phyloP scores from a whole-genome alignment of 2,888 invertebrate genomes.

The Adineta ricciae region DNA sequence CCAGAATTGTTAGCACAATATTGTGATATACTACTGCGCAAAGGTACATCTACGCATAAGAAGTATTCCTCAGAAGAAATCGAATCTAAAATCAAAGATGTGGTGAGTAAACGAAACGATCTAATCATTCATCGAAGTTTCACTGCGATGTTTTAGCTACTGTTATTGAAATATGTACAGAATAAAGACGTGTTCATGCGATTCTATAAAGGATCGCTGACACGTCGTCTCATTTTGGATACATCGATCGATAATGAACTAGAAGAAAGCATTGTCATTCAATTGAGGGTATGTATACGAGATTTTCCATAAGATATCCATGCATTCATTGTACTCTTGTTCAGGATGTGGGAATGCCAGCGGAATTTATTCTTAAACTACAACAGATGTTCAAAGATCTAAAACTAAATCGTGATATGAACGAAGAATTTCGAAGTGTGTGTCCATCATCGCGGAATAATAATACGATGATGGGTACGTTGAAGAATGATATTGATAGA shows the following conservation, averaged over 20 bases:
- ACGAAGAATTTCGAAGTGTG: slow-evolving; percentile 67
- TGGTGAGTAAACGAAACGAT: slow-evolving; percentile 54
- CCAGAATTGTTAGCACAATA: slow-evolving; percentile 96
- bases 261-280: slow-evolving; percentile 92
- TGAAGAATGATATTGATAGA: too few species aligned
- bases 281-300: slow-evolving; percentile 44
- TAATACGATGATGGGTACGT: slow-evolving; percentile 23
- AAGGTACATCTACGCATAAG: slow-evolving; percentile 64
- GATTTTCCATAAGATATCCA: too few species aligned
- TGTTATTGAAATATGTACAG: slow-evolving; percentile 94
- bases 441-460: not conserved
- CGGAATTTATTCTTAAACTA: slow-evolving; percentile 94
- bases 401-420: slow-evolving; percentile 90
- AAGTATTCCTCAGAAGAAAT: slow-evolving; percentile 56
- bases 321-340: slow-evolving; percentile 45
- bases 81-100: slow-evolving; percentile 79
- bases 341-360: slow-evolving; percentile 98
- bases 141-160: slow-evolving; percentile 52
- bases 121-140: not conserved
- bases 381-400: slow-evolving; percentile 87
- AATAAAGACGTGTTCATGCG: slow-evolving; percentile 99
- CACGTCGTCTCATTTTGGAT: slow-evolving; percentile 84
- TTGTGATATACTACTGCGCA: slow-evolving; percentile 94
- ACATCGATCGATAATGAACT: slow-evolving; percentile 97
- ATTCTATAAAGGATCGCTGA: slow-evolving; percentile 94